phyloP scores from a whole-genome alignment of 1,140 invertebrate species.

The Anoplophora glabripennis region DNA sequence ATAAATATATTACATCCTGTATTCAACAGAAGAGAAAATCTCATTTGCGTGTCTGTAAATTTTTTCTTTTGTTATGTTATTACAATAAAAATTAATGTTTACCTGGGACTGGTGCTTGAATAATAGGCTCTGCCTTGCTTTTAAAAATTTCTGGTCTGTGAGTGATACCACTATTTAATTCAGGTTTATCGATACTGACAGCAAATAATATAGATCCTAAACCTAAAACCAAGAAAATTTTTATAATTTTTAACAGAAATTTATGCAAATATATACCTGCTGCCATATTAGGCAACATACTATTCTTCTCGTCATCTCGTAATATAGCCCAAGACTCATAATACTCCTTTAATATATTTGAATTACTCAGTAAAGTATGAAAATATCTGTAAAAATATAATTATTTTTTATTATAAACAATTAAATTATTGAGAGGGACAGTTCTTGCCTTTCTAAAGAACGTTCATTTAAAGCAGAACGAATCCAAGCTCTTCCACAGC shows the following conservation, averaged over 20 bases:
- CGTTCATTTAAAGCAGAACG: conserved; percentile 84
- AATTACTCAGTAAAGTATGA: conserved; percentile 69
- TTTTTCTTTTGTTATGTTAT: neutral
- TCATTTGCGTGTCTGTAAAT: too few relatives aligned
- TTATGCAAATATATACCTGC: conserved; percentile 58
- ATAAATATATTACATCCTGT: too few relatives aligned
- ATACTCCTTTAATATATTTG: conserved; percentile 62
- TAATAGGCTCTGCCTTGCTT: conserved; percentile 50
- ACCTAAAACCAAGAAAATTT: conserved; percentile 54
- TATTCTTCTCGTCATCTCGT: conserved; percentile 69
- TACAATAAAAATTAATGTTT: neutral
- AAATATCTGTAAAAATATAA: conserved; percentile 55
- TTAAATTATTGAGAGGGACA: neutral
- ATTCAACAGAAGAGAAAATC: neutral
- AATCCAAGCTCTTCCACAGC: conserved; percentile 82
- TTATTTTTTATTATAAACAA: neutral
- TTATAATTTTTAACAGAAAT: neutral
- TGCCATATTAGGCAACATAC: conserved; percentile 75
- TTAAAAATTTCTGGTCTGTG: conserved; percentile 30
- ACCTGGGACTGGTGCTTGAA: conserved; percentile 49
- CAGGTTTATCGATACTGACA: conserved; percentile 80
- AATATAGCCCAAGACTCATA: conserved; percentile 85
- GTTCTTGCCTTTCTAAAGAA: conserved; percentile 73
- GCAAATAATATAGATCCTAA: conserved; percentile 86
- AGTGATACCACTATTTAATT: conserved; percentile 61